Evolutionary conservation across 2,888 invertebrate genomes (phyloP).

Genomic region (Eupelmus urozonus): DNA sequence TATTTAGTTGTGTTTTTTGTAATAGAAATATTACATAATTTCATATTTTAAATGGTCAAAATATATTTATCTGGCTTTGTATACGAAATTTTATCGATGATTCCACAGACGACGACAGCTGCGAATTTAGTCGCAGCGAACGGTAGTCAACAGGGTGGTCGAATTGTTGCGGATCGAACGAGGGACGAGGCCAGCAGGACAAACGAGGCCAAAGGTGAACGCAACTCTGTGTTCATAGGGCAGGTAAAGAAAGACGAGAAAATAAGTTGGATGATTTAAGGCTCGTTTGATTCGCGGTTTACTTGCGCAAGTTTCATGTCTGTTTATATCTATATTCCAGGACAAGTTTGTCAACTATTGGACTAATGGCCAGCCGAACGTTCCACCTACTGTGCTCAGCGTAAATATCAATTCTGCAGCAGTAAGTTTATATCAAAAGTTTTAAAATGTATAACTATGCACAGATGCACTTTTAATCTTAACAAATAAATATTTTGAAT

Average conservation of each 20-base stretch:
- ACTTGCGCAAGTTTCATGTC: neutral
- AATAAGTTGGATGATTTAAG: constrained; percentile 63
- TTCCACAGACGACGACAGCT: constrained; percentile 38
- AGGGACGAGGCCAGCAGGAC: constrained; percentile 72
- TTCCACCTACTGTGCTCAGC: constrained; percentile 70
- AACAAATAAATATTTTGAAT: neutral
- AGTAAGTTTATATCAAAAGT: constrained; percentile 62
- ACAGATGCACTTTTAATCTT: neutral
- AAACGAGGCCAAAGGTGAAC: constrained; percentile 72
- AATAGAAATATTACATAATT: neutral
- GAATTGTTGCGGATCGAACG: constrained; percentile 70
- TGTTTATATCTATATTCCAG: constrained; percentile 68
- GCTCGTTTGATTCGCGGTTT: constrained; percentile 28
- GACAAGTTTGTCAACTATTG: constrained; percentile 75
- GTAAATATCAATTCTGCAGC: constrained; percentile 74
- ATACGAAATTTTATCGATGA: constrained; percentile 52
- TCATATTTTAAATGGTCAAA: neutral
- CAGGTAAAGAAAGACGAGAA: constrained; percentile 68
- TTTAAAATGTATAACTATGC: neutral
- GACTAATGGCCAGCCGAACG: constrained; percentile 67
- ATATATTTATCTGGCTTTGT: constrained; percentile 7
- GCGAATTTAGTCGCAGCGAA: constrained; percentile 65
- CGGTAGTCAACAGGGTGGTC: constrained; percentile 70
- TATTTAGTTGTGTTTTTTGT: constrained; percentile 3
- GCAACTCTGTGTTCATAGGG: constrained; percentile 74